Evolutionary conservation across 2,888 invertebrate genomes (phyloP).

Genomic region (Agrenia bidenticulata): DNA sequence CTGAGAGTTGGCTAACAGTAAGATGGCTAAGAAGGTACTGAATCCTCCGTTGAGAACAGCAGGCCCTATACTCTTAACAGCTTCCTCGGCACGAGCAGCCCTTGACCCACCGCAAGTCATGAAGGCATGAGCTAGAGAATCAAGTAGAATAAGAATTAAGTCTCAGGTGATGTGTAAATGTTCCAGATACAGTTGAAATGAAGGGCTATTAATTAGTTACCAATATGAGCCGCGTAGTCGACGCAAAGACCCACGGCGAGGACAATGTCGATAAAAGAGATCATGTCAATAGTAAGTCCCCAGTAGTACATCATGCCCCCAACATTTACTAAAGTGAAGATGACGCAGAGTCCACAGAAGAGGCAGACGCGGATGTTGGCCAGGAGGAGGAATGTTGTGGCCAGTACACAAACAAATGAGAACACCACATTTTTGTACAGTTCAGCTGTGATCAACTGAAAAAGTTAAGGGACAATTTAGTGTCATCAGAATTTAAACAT

Average conservation of each 20-base stretch:
- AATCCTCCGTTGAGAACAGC: conserved; percentile 61
- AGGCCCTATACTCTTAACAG: conserved; percentile 58
- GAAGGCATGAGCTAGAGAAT: conserved; percentile 65
- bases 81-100: conserved; percentile 55
- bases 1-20: conserved; percentile 58
- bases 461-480: conserved; percentile 10
- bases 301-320: conserved; percentile 76
- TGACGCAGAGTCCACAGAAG: conserved; percentile 65
- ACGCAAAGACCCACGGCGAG: conserved; percentile 76
- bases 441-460: conserved; percentile 68
- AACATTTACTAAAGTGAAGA: conserved; percentile 62
- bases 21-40: conserved; percentile 61
- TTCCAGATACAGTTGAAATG: background rate
- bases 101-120: conserved; percentile 63
- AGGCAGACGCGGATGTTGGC: conserved; percentile 74
- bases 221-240: conserved; percentile 81
- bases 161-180: background rate
- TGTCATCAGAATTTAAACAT: no score
- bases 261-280: conserved; percentile 76
- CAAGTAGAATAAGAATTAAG: background rate
- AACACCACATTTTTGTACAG: conserved; percentile 72
- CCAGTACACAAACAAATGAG: conserved; percentile 74
- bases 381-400: conserved; percentile 73
- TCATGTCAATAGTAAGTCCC: conserved; percentile 78
- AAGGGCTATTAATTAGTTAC: conserved; percentile 54